These are phyloP conservation scores for Syngnathus scovelli DNA, from an alignment of 2,113 vertebrate species.

Conservation along the genomic window DNA sequence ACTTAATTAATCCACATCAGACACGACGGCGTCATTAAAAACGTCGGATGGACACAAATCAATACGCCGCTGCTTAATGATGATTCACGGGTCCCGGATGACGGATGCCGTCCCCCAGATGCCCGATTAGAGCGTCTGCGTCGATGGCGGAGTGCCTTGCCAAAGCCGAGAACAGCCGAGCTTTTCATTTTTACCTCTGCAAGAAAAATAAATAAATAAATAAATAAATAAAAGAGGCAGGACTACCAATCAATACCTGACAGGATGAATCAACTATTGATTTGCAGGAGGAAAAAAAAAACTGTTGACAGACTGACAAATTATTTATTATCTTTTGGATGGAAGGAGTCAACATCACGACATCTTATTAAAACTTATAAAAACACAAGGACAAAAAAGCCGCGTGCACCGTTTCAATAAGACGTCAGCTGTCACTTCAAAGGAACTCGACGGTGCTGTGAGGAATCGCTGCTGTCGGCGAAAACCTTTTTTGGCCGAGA, in stretches of 20 bases:
- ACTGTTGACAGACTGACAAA: constrained; percentile 14
- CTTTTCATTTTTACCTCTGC: constrained; percentile 30
- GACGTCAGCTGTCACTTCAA: constrained; percentile 10
- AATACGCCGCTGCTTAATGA: constrained; percentile 40
- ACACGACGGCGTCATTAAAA: constrained; percentile 18
- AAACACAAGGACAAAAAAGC: neutral
- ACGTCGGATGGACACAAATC: constrained; percentile 47
- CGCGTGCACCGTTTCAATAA: neutral
- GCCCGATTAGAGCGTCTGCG: constrained; percentile 35
- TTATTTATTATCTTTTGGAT: neutral
- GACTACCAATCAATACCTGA: constrained; percentile 25
- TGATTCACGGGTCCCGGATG: constrained; percentile 27
- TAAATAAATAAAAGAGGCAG: neutral
- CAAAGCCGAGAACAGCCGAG: constrained; percentile 19
- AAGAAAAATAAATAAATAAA: neutral
- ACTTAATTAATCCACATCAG: constrained; percentile 7
- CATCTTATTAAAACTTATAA: neutral
- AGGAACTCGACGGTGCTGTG: constrained; percentile 1
- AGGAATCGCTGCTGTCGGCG: constrained; percentile 18
- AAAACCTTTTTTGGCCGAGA: neutral
- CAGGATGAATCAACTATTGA: constrained; percentile 37
- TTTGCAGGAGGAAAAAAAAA: constrained; percentile 15
- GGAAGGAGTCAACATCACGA: neutral
- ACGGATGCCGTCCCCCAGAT: constrained; percentile 40
- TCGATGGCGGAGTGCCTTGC: constrained; percentile 18